phyloP scores from a whole-genome alignment of 2,888 invertebrate genomes.

The Julus scanicus region DNA sequence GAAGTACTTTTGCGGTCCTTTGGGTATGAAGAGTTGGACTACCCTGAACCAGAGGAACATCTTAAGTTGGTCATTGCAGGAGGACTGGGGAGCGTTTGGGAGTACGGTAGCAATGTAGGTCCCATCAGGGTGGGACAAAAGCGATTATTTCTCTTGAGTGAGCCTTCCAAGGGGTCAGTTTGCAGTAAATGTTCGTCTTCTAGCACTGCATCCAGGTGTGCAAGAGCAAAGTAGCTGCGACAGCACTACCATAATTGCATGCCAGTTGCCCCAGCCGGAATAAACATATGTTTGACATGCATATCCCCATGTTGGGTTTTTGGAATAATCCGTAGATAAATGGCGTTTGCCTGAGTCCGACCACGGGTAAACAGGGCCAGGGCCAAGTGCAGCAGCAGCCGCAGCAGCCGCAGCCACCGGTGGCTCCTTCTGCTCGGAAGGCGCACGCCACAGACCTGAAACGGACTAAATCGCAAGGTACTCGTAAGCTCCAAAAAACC shows the following conservation, averaged over 20 bases:
- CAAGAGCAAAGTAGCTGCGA: neutral
- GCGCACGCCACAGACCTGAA: constrained; percentile 73
- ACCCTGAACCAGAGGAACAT: no score
- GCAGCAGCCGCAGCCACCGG: constrained; percentile 63
- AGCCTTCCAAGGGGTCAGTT: no score
- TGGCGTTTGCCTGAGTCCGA: constrained; percentile 79
- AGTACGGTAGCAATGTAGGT: no score
- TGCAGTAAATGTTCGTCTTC: no score
- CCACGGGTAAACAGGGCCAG: constrained; percentile 67
- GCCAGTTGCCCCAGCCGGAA: neutral
- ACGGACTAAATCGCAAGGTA: constrained; percentile 94
- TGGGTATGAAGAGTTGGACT: no score
- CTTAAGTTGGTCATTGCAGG: no score
- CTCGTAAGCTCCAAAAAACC: constrained; percentile 68
- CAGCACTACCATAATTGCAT: neutral
- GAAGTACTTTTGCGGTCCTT: no score
- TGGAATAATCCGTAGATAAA: constrained; percentile 73
- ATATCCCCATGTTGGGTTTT: constrained; percentile 41
- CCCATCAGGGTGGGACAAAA: no score
- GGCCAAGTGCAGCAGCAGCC: constrained; percentile 60
- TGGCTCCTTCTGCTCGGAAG: constrained; percentile 65
- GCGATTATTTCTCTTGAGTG: no score
- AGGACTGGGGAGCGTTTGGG: no score
- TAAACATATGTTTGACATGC: constrained; percentile 39
- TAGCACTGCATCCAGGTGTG: neutral